Base-by-base conservation (phyloP, 1,140 invertebrate genomes). In the Elysia chlorotica region DNA sequence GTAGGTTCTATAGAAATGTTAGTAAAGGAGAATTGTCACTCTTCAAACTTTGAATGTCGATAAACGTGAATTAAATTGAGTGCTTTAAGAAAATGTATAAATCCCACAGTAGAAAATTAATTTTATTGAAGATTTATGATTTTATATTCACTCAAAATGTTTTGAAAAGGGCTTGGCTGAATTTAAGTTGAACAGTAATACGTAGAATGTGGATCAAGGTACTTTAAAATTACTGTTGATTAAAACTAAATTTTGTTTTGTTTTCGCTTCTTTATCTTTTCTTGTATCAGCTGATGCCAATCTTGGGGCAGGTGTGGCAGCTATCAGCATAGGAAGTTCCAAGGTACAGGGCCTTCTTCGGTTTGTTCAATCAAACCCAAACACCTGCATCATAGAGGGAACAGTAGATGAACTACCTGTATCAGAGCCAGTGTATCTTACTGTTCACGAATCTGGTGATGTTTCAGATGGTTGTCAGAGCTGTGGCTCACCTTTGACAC, bases 401-500 rank as follows among this genome's bases (percentile, higher is more conserved):
- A 71, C 19, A n/a, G 2, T 71, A 21, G 59, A 71, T 30, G 33
- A 53, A n/a, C 33, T 71, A 48, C 69, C 69, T 10, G 54, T 25
- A 5, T 33, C 56, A 14, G 37, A 71, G 36, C 57, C 57, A n/a
- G 37, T 71, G 2, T 71, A 31, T 63, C 37, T 71, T 2, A 41
- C 69, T 37, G 57, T 71, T 41, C 69, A 71, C 36, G 48, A 71
- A 30, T 57, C 36, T 14, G 69, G 69, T 6, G 69, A 71, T 53
- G 35, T 71, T 21, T 36, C 69, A 17, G 17, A 56, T 41, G 69
- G 69, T 19, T 71, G 69, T 31, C 30, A 63, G 31, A 63, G 59
- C 37, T 71, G 69, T 71, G 69, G 69, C 30, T 5, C 57, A 21
- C 59, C 53, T 25, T 63, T 62, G 17, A 71, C 30, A n/a, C n/a